Evolutionary conservation across 2,888 invertebrate genomes (phyloP).

Genomic region (Chrysolina americana): DNA sequence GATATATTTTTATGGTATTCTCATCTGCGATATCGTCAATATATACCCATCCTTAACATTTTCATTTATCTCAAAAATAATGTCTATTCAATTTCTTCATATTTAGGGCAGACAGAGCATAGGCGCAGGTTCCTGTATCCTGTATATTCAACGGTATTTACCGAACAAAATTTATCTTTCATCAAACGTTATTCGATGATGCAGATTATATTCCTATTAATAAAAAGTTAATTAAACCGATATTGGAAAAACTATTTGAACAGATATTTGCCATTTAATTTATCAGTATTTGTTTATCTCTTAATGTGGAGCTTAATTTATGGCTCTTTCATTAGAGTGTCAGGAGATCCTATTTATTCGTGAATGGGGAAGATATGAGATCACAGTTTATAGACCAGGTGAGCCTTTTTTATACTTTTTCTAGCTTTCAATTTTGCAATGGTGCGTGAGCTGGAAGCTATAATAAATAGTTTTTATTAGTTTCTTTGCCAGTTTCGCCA

Average conservation of each 20-base stretch:
- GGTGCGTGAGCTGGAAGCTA: too few relatives aligned
- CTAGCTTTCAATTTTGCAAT: neutral
- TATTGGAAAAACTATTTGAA: constrained; percentile 12
- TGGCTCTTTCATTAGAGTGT: neutral
- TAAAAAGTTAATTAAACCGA: constrained; percentile 10
- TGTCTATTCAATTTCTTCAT: too few relatives aligned
- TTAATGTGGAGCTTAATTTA: neutral
- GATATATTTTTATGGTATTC: too few relatives aligned
- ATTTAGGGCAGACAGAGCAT: too few relatives aligned
- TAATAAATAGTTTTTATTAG: too few relatives aligned
- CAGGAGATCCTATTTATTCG: neutral
- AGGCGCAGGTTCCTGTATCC: neutral
- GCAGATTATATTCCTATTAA: constrained; percentile 14
- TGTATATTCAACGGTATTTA: neutral
- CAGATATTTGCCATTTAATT: constrained; percentile 9
- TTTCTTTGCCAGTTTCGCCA: too few relatives aligned
- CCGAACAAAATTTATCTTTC: constrained; percentile 2
- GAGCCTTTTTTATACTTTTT: neutral
- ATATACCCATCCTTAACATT: too few relatives aligned
- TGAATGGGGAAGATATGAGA: neutral
- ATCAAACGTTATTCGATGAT: neutral
- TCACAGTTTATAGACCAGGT: constrained; percentile 1
- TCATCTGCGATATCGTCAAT: too few relatives aligned
- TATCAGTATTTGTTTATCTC: constrained; percentile 16
- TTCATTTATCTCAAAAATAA: too few relatives aligned